A percentile compares a stretch with the other conserved stretches of the same genome.
phyloP scores from a whole-genome alignment of 2,797 vertebrate species.

The Sebastes ruberrimus region DNA sequence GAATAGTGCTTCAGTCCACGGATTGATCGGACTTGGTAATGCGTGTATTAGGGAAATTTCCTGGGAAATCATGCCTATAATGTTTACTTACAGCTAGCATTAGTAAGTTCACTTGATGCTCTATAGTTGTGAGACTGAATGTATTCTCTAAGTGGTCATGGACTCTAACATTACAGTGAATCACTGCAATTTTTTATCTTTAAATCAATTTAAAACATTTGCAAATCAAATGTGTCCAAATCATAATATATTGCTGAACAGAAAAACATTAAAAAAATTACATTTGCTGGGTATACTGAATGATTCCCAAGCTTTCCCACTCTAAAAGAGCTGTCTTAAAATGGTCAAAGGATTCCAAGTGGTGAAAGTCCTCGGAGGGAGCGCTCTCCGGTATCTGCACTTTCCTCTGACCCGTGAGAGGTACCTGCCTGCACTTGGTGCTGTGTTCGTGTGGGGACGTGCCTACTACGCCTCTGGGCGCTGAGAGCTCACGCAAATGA shows the following conservation, averaged over 20 bases:
- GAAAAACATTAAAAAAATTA: neutral
- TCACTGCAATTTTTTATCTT: neutral
- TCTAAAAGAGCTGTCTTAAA: constrained; percentile 14
- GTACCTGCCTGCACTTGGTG: constrained; percentile 66
- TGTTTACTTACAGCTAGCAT: neutral
- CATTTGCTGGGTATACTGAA: neutral
- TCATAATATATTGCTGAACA: neutral
- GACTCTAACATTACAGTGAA: neutral
- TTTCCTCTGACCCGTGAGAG: constrained; percentile 62
- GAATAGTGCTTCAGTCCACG: neutral
- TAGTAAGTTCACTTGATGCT: constrained; percentile 3
- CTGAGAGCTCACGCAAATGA: constrained; percentile 62
- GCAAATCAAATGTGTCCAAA: neutral
- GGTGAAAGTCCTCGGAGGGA: constrained; percentile 48
- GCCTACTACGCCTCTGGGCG: constrained; percentile 61
- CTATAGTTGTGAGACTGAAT: neutral
- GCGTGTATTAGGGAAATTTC: neutral
- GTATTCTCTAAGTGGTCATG: neutral
- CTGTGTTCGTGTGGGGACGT: constrained; percentile 68
- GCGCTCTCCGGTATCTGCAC: constrained; percentile 63
- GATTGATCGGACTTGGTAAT: neutral
- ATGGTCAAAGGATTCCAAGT: constrained; percentile 3
- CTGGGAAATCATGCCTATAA: neutral
- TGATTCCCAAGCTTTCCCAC: neutral
- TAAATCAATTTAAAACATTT: neutral